Base-by-base conservation (phyloP, 2,113 vertebrate genomes). In the Salvelinus namaycush region DNA sequence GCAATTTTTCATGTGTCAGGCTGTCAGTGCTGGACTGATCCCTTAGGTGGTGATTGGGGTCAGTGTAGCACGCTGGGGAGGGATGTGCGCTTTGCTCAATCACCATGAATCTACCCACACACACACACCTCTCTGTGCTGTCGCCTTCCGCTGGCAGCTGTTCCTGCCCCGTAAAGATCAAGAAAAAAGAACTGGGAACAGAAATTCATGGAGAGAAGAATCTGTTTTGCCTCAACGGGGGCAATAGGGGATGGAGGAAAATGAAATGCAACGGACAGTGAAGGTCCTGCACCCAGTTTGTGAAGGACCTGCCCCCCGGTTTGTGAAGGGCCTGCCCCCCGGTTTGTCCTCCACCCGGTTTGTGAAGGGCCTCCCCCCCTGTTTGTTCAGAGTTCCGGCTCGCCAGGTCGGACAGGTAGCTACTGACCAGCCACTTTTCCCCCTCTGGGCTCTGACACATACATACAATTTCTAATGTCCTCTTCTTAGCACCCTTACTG, bases 41-140 rank as follows among this genome's bases (percentile, higher is more conserved):
- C 49, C 49, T 14, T 1, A 51, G 49, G 49, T 51, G 81, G 69
- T 76, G 79, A 83, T 29, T 74, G 72, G 87, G 76, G 85, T 88
- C 86, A 84, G 34, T 1, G 11, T 8, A 66, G 75, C 65, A 62
- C 4, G 14, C 3, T 16, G 49, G 31, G 8, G 39, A 39, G 73
- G 67, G 79, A 70, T n/a, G 24, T 75, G 76, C 9, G 39, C 39
- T 39, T 39, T 39, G 1, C 39, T 9, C 8, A 1, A 39, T 39
- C 39, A 39, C 39, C 39, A 6, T 39, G 8, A 9, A 39, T 39
- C 39, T 39, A 39, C 39, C 0, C 8, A 39, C 39, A 9, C 34
- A 39, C 39, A 39, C 34, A 39, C 79, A 84, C 69, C 72, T 70
- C 86, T 90, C 79, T 74, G 74, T 22, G 67, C 51, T 24, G 71